Evolutionary conservation across 2,888 invertebrate species (phyloP).

Genomic region (Chrysopilus asiliformis): DNA sequence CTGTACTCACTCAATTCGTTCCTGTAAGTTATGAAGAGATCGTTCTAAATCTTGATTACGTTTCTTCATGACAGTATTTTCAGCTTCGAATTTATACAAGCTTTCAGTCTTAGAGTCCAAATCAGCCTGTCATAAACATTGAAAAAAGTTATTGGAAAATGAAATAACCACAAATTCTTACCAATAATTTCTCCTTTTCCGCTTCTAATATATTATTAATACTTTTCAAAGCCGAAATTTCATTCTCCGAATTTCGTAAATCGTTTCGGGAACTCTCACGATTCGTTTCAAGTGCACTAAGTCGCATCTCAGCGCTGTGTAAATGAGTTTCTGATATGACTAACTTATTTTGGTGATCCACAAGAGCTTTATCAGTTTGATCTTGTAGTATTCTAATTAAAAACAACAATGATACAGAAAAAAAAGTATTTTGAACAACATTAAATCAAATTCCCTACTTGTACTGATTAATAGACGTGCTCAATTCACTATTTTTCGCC

Average conservation of each 20-base stretch:
- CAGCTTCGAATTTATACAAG: slow-evolving; percentile 49
- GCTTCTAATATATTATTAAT: slow-evolving; percentile 51
- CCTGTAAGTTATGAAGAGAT: too few species aligned
- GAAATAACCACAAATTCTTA: slow-evolving; percentile 21
- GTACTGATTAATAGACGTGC: slow-evolving; percentile 43
- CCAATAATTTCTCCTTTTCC: slow-evolving; percentile 54
- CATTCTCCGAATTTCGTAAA: slow-evolving; percentile 45
- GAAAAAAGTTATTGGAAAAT: slow-evolving; percentile 6
- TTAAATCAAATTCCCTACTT: slow-evolving; percentile 36
- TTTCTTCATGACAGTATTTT: slow-evolving; percentile 45
- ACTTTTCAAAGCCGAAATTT: slow-evolving; percentile 47
- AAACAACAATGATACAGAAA: neutral
- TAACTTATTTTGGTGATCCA: slow-evolving; percentile 54
- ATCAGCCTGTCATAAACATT: slow-evolving; percentile 35
- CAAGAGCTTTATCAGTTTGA: slow-evolving; percentile 59
- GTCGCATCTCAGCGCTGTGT: slow-evolving; percentile 43
- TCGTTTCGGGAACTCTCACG: slow-evolving; percentile 47
- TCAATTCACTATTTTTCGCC: slow-evolving; percentile 41
- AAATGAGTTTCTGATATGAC: slow-evolving; percentile 49
- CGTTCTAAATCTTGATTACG: slow-evolving; percentile 42
- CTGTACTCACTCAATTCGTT: slow-evolving; percentile 38
- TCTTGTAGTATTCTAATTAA: slow-evolving; percentile 52
- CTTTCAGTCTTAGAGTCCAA: slow-evolving; percentile 61
- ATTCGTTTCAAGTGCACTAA: slow-evolving; percentile 44
- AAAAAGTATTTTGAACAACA: neutral